A percentile compares a stretch with the other conserved stretches of the same genome.
These are phyloP conservation scores for Thereva unica DNA, from an alignment of 2,888 invertebrate genomes.

Conservation along the genomic window DNA sequence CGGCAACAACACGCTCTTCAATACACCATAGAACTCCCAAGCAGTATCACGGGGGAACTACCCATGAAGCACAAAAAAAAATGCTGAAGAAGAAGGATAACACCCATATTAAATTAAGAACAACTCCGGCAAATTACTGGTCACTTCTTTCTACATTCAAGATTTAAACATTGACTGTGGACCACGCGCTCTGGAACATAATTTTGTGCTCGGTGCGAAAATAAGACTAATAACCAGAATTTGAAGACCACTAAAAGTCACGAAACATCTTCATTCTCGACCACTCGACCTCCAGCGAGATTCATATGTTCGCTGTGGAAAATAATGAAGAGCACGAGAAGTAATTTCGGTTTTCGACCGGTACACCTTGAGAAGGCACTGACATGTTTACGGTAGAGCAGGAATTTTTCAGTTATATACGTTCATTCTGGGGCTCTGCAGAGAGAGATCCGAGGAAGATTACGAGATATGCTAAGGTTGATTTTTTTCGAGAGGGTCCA, in stretches of 20 bases:
- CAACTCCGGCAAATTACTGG: constrained; percentile 24
- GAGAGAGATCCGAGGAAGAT: too few species aligned
- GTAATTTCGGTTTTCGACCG: too few species aligned
- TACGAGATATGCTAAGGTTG: too few species aligned
- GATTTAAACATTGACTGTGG: background rate
- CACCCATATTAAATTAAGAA: constrained; percentile 31
- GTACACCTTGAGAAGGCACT: too few species aligned
- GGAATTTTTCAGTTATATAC: too few species aligned
- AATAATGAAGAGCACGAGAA: background rate
- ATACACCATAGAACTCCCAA: background rate
- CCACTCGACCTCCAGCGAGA: constrained; percentile 47
- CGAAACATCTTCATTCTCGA: constrained; percentile 56
- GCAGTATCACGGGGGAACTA: background rate
- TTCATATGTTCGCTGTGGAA: constrained; percentile 12
- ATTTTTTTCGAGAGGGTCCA: too few species aligned
- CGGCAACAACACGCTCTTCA: constrained; percentile 30
- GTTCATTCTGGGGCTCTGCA: too few species aligned
- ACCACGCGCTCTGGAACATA: constrained; percentile 33
- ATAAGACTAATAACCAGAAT: constrained; percentile 44
- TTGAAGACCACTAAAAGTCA: constrained; percentile 47
- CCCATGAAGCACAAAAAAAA: constrained; percentile 15
- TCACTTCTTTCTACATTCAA: constrained; percentile 7
- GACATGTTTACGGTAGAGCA: too few species aligned
- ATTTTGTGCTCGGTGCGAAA: constrained; percentile 43
- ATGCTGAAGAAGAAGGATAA: constrained; percentile 13